Evolutionary conservation across 2,888 invertebrate species (phyloP).

Genomic region (Dynastes grantii): DNA sequence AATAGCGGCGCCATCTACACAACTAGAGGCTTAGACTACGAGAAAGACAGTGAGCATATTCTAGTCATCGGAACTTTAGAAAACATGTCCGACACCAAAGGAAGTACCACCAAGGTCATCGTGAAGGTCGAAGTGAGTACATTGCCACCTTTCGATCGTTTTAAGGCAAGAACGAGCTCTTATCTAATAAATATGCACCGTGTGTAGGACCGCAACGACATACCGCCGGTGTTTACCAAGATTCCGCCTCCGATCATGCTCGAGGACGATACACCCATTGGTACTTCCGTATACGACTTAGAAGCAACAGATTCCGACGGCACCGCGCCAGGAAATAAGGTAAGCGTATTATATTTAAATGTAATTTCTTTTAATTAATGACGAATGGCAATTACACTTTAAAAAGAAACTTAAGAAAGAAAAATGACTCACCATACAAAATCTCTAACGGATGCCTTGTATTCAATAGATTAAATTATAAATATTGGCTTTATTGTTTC

Average conservation of each 20-base stretch:
- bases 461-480: too few relatives aligned
- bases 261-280: constrained; percentile 88
- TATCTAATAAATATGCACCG: constrained; percentile 22
- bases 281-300: constrained; percentile 85
- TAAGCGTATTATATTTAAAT: constrained; percentile 59
- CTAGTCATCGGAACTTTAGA: constrained; percentile 88
- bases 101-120: constrained; percentile 83
- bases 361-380: neutral
- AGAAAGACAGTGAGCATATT: constrained; percentile 81
- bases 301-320: constrained; percentile 89
- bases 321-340: constrained; percentile 87
- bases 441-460: too few relatives aligned
- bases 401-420: too few relatives aligned
- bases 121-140: constrained; percentile 79
- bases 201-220: constrained; percentile 87
- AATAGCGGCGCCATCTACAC: constrained; percentile 86
- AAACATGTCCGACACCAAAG: constrained; percentile 80
- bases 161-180: neutral
- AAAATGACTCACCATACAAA: too few relatives aligned
- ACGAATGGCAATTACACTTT: too few relatives aligned
- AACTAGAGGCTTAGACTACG: constrained; percentile 83
- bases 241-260: constrained; percentile 87
- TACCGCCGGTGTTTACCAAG: constrained; percentile 89
- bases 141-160: constrained; percentile 55
- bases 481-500: too few relatives aligned